phyloP scores from a whole-genome alignment of 2,797 vertebrate species.

The Tenualosa thibaudeaui region DNA sequence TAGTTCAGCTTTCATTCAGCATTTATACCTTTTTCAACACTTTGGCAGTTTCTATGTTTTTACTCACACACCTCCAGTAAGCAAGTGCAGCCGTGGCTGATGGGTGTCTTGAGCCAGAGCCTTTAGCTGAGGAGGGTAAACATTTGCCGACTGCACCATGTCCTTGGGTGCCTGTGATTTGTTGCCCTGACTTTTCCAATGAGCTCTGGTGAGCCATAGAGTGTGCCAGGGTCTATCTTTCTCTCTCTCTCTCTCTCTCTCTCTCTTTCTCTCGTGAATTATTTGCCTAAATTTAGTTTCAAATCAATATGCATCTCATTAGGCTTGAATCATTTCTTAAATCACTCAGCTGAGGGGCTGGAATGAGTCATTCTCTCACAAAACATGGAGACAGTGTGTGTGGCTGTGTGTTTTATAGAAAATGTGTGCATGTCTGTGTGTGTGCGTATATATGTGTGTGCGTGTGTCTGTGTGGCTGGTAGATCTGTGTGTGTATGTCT shows the following conservation, averaged over 20 bases:
- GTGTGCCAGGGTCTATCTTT: background rate
- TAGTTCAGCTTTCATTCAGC: background rate
- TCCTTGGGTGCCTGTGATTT: background rate
- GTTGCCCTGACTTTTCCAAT: background rate
- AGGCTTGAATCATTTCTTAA: conserved; percentile 21
- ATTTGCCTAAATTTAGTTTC: conserved; percentile 23
- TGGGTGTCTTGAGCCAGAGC: background rate
- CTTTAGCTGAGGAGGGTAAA: background rate
- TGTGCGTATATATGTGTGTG: background rate
- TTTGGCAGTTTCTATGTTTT: background rate
- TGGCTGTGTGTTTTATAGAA: background rate
- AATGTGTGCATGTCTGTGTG: background rate
- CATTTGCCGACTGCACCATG: background rate
- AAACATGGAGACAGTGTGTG: background rate
- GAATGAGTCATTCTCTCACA: conserved; percentile 15
- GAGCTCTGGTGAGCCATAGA: background rate
- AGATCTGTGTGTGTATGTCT: background rate
- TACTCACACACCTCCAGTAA: background rate
- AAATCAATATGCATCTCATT: conserved; percentile 23
- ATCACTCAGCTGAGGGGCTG: background rate
- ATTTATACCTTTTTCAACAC: background rate
- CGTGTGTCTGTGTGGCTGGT: background rate
- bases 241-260: background rate
- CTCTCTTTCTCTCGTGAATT: conserved; percentile 4
- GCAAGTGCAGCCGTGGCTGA: background rate